A percentile compares a stretch with the other conserved stretches of the same genome.
Evolutionary conservation across 2,113 vertebrate species (phyloP).

Genomic region (Leptodactylus fuscus): DNA sequence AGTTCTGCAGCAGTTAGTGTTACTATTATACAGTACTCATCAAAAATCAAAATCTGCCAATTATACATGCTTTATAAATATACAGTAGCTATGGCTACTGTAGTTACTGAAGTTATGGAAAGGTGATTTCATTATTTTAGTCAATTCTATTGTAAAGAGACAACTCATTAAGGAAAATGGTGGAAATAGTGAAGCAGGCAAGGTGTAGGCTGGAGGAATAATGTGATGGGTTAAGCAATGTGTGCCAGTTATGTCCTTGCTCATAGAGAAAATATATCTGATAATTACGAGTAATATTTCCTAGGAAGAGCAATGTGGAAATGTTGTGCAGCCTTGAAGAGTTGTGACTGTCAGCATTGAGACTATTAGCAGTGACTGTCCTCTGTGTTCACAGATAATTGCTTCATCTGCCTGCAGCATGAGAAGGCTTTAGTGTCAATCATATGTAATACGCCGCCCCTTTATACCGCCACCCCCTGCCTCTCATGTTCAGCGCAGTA

Average conservation of each 20-base stretch:
- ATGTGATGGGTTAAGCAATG: background rate
- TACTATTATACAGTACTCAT: too few species aligned
- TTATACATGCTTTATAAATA: too few species aligned
- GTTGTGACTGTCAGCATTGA: slow-evolving; percentile 51
- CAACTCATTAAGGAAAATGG: background rate
- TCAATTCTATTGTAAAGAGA: too few species aligned
- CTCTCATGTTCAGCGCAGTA: slow-evolving; percentile 26
- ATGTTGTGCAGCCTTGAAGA: slow-evolving; percentile 16
- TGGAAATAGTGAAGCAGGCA: background rate
- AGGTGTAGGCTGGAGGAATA: background rate
- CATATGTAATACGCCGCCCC: slow-evolving; percentile 31
- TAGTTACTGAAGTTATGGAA: too few species aligned
- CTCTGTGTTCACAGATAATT: slow-evolving; percentile 52
- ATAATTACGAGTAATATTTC: slow-evolving; percentile 36
- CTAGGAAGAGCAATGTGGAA: slow-evolving; percentile 16
- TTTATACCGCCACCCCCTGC: slow-evolving; percentile 41
- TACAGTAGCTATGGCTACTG: too few species aligned
- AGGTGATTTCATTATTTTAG: too few species aligned
- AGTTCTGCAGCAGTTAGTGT: too few species aligned
- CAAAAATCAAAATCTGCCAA: too few species aligned
- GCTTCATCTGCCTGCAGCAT: slow-evolving; percentile 51
- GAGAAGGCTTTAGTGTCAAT: slow-evolving; percentile 48
- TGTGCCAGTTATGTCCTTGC: background rate
- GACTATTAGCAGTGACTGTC: slow-evolving; percentile 46
- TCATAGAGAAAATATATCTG: slow-evolving; percentile 17